phyloP scores from a whole-genome alignment of 2,888 invertebrate genomes.

The Netelia virgata region DNA sequence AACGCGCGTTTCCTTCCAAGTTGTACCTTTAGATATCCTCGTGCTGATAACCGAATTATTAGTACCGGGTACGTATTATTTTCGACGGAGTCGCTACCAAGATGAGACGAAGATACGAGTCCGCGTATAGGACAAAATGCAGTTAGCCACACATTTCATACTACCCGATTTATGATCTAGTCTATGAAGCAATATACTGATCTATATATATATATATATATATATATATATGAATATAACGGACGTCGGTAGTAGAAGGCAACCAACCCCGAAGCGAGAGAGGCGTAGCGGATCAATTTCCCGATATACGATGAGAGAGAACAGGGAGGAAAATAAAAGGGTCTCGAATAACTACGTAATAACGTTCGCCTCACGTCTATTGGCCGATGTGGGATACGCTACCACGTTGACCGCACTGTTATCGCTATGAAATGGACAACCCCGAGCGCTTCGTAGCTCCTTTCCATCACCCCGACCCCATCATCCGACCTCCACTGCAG shows the following conservation, averaged over 20 bases:
- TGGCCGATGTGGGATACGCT: constrained; percentile 40
- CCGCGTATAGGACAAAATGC: neutral
- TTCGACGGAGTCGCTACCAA: neutral
- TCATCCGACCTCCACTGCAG: constrained; percentile 41
- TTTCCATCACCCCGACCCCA: constrained; percentile 63
- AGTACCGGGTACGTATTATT: neutral
- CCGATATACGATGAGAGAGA: constrained; percentile 45
- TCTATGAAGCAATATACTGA: too few species aligned
- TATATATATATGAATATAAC: too few species aligned
- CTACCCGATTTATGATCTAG: neutral
- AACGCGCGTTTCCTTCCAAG: too few species aligned
- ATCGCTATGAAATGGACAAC: constrained; percentile 63
- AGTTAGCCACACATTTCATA: neutral
- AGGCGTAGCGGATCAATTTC: constrained; percentile 39
- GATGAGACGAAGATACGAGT: neutral
- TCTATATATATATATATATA: too few species aligned
- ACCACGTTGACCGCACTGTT: constrained; percentile 62
- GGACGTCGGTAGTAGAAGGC: neutral
- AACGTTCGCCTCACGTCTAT: constrained; percentile 63
- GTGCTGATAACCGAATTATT: too few species aligned
- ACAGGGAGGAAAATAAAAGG: constrained; percentile 45
- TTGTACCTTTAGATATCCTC: too few species aligned
- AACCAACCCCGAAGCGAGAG: neutral
- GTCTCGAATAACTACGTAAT: constrained; percentile 65
- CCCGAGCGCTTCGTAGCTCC: constrained; percentile 51